Percentiles rank a stretch among this genome's conserved stretches.
These are phyloP conservation scores for Platycheirus rosarum DNA, from an alignment of 2,888 invertebrate genomes.

Conservation along the genomic window DNA sequence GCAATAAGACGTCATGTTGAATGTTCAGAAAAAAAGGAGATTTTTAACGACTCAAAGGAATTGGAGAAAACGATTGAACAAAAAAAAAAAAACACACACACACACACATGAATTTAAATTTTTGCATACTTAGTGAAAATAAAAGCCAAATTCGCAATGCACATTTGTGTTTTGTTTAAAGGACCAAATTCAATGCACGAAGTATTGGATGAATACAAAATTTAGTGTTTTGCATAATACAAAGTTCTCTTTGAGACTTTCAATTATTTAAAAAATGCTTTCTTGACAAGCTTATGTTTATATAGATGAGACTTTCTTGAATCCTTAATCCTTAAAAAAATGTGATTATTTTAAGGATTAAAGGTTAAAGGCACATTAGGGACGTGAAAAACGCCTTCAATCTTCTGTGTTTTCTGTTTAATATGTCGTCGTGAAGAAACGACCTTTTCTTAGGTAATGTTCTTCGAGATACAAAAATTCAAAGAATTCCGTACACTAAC, in stretches of 20 bases:
- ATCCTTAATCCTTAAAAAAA: too few relatives aligned
- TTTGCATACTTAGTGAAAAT: neutral
- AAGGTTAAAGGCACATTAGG: too few relatives aligned
- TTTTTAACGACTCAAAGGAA: conserved; percentile 26
- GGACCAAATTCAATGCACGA: neutral
- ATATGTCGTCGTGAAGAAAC: too few relatives aligned
- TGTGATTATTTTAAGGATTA: too few relatives aligned
- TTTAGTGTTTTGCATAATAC: neutral
- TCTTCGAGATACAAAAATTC: too few relatives aligned
- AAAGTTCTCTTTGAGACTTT: neutral
- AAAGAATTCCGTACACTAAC: too few relatives aligned
- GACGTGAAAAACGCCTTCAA: too few relatives aligned
- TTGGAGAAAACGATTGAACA: conserved; percentile 7
- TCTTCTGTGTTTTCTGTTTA: too few relatives aligned
- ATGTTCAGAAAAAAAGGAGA: conserved; percentile 1
- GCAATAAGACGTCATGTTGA: neutral
- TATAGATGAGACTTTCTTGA: too few relatives aligned
- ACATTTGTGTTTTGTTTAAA: neutral
- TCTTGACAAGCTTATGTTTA: too few relatives aligned
- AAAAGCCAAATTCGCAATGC: neutral
- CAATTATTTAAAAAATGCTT: conserved; percentile 12
- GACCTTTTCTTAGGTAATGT: too few relatives aligned
- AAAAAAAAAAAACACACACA: neutral
- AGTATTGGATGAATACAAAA: neutral
- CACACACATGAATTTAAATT: neutral